Evolutionary conservation across 1,140 invertebrate species (phyloP).

Genomic region (Leptinotarsa texana): DNA sequence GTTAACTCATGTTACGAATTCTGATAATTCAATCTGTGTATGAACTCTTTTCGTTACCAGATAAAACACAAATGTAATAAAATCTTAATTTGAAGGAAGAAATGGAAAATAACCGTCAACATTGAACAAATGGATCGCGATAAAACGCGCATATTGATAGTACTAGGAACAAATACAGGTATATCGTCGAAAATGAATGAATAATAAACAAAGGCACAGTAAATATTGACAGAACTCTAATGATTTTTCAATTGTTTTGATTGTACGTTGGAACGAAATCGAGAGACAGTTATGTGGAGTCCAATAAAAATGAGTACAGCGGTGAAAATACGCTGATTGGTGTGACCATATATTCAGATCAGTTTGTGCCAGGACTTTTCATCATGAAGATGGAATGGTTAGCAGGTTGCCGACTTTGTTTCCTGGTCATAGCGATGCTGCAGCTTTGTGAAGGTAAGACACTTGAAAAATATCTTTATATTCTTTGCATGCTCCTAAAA

Average conservation of each 20-base stretch:
- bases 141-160: background rate
- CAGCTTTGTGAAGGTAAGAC: slow-evolving; percentile 7
- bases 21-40: too few relatives aligned
- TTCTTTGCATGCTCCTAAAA: too few relatives aligned
- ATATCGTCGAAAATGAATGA: background rate
- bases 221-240: slow-evolving; percentile 1
- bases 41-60: too few relatives aligned
- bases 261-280: background rate
- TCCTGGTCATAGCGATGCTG: background rate
- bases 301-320: background rate
- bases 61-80: too few relatives aligned
- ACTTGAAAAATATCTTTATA: background rate
- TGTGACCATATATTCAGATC: background rate
- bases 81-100: too few relatives aligned
- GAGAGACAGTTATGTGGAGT: background rate
- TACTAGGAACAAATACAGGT: background rate
- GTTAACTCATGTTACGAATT: too few relatives aligned
- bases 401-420: background rate
- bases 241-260: slow-evolving; percentile 6
- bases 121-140: background rate
- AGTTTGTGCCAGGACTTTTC: background rate
- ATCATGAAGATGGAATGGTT: background rate
- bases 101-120: background rate
- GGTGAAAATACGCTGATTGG: background rate
- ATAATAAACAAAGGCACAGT: slow-evolving; percentile 1